phyloP scores from a whole-genome alignment of 2,888 invertebrate genomes.

The Drosophila prostipennis region DNA sequence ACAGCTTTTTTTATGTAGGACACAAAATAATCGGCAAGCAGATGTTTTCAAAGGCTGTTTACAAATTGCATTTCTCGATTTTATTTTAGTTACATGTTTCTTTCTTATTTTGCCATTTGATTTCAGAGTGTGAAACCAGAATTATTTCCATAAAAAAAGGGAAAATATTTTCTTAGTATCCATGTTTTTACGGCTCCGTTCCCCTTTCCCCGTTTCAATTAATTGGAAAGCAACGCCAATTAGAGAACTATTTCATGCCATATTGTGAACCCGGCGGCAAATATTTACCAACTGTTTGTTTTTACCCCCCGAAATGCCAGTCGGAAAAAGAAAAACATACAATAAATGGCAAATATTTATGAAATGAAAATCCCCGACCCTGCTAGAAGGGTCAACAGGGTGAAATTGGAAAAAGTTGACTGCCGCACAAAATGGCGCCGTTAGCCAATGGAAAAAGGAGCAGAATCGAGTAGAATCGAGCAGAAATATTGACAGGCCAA shows the following conservation, averaged over 20 bases:
- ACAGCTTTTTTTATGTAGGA: not conserved
- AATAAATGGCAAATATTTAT: slow-evolving; percentile 57
- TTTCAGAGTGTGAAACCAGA: not conserved
- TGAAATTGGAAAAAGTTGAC: slow-evolving; percentile 55
- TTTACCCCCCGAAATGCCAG: slow-evolving; percentile 9
- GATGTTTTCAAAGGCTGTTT: not conserved
- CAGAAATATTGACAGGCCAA: slow-evolving; percentile 54
- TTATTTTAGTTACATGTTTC: not conserved
- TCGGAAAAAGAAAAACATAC: slow-evolving; percentile 35
- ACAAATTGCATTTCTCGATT: not conserved
- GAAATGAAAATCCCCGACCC: slow-evolving; percentile 43
- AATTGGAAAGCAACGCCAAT: slow-evolving; percentile 51
- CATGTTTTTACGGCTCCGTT: not conserved
- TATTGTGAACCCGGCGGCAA: slow-evolving; percentile 24
- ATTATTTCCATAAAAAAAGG: not conserved
- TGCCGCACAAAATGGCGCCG: slow-evolving; percentile 62
- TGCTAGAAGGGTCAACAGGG: slow-evolving; percentile 46
- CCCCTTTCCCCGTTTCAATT: slow-evolving; percentile 19
- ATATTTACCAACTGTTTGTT: slow-evolving; percentile 40
- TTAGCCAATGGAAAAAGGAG: slow-evolving; percentile 28
- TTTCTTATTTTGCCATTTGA: not conserved
- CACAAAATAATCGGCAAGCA: not conserved
- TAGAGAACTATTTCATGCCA: slow-evolving; percentile 44
- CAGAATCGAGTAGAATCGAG: slow-evolving; percentile 1
- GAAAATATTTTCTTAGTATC: slow-evolving; percentile 5